Conservation (phyloP, 1,140 invertebrate species). For the Adelges cooleyi region DNA sequence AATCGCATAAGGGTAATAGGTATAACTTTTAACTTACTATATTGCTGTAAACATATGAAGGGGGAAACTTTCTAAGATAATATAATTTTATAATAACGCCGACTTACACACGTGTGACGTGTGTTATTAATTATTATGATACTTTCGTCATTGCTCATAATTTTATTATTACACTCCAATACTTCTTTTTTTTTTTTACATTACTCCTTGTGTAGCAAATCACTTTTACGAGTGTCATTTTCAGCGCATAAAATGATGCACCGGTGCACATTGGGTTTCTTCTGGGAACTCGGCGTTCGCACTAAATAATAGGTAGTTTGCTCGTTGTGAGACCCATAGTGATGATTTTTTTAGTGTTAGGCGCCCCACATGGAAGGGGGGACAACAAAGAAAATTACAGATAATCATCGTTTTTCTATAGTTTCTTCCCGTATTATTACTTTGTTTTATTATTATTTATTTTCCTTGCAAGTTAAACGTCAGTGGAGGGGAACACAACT, state of each 20-base stretch:
- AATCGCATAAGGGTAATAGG: too few species aligned
- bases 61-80: too few species aligned
- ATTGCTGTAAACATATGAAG: too few species aligned
- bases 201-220: too few species aligned
- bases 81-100: too few species aligned
- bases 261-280: neutral
- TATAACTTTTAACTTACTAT: too few species aligned
- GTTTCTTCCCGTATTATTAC: slow-evolving; percentile 7
- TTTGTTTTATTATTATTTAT: neutral
- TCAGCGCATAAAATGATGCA: neutral
- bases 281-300: neutral
- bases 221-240: neutral
- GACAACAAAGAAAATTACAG: neutral
- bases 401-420: slow-evolving; percentile 14
- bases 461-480: too few species aligned
- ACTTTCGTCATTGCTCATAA: too few species aligned
- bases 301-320: neutral
- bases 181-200: too few species aligned
- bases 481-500: neutral
- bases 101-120: too few species aligned
- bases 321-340: neutral
- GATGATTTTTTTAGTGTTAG: slow-evolving; percentile 6
- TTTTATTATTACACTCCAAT: too few species aligned
- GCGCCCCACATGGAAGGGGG: neutral
- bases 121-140: too few species aligned